These are phyloP conservation scores for Spodoptera littoralis DNA, from an alignment of 2,888 invertebrate species.

Conservation along the genomic window DNA sequence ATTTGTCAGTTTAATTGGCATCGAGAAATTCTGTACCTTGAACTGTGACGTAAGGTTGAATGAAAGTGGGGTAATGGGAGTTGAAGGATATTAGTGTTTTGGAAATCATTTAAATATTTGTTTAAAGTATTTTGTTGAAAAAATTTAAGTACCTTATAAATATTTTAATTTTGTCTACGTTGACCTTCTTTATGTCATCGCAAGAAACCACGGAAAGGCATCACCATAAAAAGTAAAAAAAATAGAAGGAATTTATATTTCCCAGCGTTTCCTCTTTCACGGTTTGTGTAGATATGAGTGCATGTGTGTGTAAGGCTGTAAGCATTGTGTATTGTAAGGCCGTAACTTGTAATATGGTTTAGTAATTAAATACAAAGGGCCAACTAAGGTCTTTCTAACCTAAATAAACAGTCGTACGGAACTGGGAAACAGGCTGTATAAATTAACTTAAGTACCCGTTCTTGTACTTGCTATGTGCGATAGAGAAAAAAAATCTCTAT, in stretches of 20 bases:
- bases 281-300: neutral
- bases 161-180: too few species aligned
- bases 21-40: conserved; percentile 52
- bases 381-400: conserved; percentile 30
- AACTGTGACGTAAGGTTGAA: conserved; percentile 52
- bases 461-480: neutral
- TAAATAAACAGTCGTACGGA: conserved; percentile 47
- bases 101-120: neutral
- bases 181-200: too few species aligned
- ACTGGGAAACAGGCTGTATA: conserved; percentile 44
- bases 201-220: too few species aligned
- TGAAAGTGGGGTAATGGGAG: conserved; percentile 47
- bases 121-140: too few species aligned
- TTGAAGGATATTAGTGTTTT: conserved; percentile 36
- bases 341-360: conserved; percentile 14
- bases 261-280: too few species aligned
- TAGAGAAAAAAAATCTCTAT: conserved; percentile 8
- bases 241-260: neutral
- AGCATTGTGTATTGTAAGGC: neutral
- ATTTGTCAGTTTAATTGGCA: conserved; percentile 48
- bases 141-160: too few species aligned
- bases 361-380: conserved; percentile 41
- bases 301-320: neutral
- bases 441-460: conserved; percentile 17
- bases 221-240: neutral